phyloP scores from a whole-genome alignment of 2,888 invertebrate species.

The Argynnis bischoffii region DNA sequence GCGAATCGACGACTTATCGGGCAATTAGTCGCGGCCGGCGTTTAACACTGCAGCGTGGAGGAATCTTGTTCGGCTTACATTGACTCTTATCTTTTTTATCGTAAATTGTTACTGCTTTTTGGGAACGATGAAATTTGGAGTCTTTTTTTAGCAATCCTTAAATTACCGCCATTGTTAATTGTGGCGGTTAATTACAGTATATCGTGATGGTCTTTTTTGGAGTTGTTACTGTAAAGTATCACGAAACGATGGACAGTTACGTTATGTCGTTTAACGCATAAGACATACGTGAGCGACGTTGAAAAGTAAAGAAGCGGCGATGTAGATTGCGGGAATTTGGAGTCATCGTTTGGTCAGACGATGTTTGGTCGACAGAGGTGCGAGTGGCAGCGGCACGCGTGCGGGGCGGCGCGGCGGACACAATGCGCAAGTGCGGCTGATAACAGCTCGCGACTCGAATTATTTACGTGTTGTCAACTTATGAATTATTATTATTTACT shows the following conservation, averaged over 20 bases:
- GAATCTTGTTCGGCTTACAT: conserved; percentile 64
- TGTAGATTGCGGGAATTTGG: conserved; percentile 33
- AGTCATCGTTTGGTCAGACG: conserved; percentile 25
- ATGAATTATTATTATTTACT: conserved; percentile 73
- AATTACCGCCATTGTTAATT: conserved; percentile 40
- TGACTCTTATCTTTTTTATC: conserved; percentile 50
- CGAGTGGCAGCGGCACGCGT: conserved; percentile 58
- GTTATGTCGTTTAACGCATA: not conserved
- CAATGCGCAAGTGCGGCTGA: conserved; percentile 73
- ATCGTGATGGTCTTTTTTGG: conserved; percentile 33
- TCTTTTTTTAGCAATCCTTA: conserved; percentile 32
- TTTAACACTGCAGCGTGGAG: conserved; percentile 63
- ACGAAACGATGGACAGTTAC: conserved; percentile 1
- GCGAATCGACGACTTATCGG: conserved; percentile 82
- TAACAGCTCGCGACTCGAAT: conserved; percentile 71
- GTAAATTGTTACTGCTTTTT: conserved; percentile 40
- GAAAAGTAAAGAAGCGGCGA: conserved; percentile 30
- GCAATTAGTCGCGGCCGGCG: conserved; percentile 79
- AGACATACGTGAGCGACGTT: not conserved
- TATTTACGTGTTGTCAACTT: conserved; percentile 77
- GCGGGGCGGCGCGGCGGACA: conserved; percentile 52
- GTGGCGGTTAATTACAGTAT: conserved; percentile 37
- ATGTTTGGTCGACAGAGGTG: conserved; percentile 46
- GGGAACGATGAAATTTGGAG: conserved; percentile 36
- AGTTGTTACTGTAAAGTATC: conserved; percentile 16